phyloP scores from a whole-genome alignment of 2,888 invertebrate species.

The Buathra laborator region DNA sequence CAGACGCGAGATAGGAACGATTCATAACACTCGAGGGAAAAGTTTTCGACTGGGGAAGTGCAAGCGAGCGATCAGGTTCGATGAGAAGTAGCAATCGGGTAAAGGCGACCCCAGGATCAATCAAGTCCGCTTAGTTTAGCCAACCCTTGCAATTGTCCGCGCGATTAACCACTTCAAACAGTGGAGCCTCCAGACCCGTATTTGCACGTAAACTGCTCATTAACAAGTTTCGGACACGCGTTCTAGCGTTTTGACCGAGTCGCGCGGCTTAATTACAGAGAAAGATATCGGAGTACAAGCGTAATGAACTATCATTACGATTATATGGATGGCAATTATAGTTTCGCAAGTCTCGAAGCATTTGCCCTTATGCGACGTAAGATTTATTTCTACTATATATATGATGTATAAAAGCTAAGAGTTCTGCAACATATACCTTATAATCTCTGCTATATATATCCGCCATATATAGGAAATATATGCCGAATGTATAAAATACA shows the following conservation, averaged over 20 bases:
- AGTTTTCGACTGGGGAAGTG: not conserved
- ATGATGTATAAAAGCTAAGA: too few relatives aligned
- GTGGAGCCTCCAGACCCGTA: not conserved
- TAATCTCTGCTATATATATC: too few relatives aligned
- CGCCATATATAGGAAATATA: too few relatives aligned
- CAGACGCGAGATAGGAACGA: not conserved
- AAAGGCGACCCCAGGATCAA: not conserved
- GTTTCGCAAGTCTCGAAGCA: too few relatives aligned
- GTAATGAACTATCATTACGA: not conserved
- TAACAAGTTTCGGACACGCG: conserved; percentile 18
- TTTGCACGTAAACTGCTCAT: conserved; percentile 24
- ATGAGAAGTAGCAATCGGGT: not conserved
- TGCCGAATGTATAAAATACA: too few relatives aligned
- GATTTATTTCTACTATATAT: too few relatives aligned
- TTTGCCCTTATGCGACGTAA: too few relatives aligned
- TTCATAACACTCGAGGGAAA: not conserved
- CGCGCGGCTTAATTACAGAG: not conserved
- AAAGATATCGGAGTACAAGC: not conserved
- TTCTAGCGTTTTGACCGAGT: not conserved
- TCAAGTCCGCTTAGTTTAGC: not conserved
- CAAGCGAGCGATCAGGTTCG: not conserved
- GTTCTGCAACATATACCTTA: too few relatives aligned
- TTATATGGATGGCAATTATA: not conserved
- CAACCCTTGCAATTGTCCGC: conserved; percentile 39
- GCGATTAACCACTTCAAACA: conserved; percentile 18